Percentiles rank a stretch among this genome's conserved stretches.
These are phyloP conservation scores for Aptenodytes forsteri DNA, from an alignment of 2,113 vertebrate species.

Conservation along the genomic window DNA sequence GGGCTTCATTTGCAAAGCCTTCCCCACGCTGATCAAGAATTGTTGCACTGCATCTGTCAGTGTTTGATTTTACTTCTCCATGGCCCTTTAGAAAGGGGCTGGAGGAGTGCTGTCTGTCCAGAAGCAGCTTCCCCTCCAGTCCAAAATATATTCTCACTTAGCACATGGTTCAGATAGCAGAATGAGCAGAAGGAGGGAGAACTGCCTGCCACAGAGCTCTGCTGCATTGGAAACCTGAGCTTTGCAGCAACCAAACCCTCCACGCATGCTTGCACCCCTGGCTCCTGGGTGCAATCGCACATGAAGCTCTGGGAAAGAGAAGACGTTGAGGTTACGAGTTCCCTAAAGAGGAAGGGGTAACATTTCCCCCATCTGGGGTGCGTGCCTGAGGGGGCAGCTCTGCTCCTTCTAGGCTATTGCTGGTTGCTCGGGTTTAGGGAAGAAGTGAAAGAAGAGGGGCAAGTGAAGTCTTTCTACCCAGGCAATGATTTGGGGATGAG, in stretches of 20 bases:
- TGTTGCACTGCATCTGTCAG: neutral
- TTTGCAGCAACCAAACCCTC: neutral
- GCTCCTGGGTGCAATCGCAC: neutral
- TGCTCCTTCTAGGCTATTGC: neutral
- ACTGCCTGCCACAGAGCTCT: neutral
- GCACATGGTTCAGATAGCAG: neutral
- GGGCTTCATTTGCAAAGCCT: neutral
- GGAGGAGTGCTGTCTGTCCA: neutral
- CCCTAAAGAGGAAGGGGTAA: neutral
- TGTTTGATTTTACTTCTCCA: fast-evolving
- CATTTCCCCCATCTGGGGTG: neutral
- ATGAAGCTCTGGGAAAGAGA: neutral
- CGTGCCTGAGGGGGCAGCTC: neutral
- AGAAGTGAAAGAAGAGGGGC: neutral
- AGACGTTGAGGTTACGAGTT: neutral
- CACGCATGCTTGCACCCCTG: fast-evolving
- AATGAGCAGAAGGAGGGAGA: neutral
- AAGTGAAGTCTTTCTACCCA: neutral
- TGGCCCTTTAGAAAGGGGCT: neutral
- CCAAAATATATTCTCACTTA: neutral
- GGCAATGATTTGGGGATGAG: neutral
- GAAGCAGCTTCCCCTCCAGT: neutral
- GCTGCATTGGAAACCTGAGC: neutral
- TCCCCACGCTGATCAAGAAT: neutral
- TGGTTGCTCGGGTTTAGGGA: neutral